phyloP scores from a whole-genome alignment of 2,797 vertebrate species.

The Aphelocoma californica region DNA sequence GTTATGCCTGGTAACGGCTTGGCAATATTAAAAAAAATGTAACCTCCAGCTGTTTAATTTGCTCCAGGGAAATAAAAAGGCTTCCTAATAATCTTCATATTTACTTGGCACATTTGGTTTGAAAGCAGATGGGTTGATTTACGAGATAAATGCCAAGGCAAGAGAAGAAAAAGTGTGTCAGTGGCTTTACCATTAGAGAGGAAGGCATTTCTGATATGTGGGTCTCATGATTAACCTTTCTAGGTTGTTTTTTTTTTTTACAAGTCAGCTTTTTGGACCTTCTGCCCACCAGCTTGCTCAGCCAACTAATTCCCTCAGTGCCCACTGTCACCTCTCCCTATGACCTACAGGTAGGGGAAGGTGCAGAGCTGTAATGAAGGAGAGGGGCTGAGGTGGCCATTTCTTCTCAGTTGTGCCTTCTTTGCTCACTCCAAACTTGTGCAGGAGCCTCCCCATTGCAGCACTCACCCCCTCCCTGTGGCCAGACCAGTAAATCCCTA shows the following conservation, averaged over 20 bases:
- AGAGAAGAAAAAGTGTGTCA: neutral
- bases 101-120: neutral
- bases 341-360: neutral
- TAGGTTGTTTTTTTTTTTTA: neutral
- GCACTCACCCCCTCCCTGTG: neutral
- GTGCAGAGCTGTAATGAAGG: fast-evolving
- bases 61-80: neutral
- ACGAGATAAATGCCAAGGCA: neutral
- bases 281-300: neutral
- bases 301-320: neutral
- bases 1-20: neutral
- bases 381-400: neutral
- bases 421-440: neutral
- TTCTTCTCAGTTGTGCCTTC: neutral
- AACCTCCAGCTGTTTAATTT: neutral
- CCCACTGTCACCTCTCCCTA: fast-evolving
- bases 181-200: fast-evolving
- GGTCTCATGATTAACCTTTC: neutral
- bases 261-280: neutral
- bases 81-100: neutral
- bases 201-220: neutral
- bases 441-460: neutral
- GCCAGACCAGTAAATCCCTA: neutral
- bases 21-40: neutral
- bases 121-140: neutral